Evolutionary conservation across 2,888 invertebrate genomes (phyloP), one percentile per base, ranked within the genome.

Genomic region (Zootermopsis nevadensis): DNA sequence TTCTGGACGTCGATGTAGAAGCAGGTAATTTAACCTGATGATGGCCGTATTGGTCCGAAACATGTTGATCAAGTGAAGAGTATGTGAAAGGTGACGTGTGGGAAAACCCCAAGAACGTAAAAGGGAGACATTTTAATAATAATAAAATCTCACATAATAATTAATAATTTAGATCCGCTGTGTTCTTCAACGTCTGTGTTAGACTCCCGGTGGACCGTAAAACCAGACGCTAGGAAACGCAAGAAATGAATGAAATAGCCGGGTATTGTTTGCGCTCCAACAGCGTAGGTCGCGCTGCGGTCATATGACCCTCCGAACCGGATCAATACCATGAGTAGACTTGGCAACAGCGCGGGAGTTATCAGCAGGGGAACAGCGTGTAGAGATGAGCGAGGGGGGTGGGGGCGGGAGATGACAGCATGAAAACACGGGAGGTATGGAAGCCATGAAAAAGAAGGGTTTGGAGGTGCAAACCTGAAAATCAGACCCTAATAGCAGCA

Each of bases 291-390:
- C n/a, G 60, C 6, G 48, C 60, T 60, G 60, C n/a, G 60, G 60
- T 60, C 60, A 60, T n/a, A 27, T 60, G 60, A 60, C 60, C 27
- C 60, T 60, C 60, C 60, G 60, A 60, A 10, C 10, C 60, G 60
- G 60, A 60, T 60, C 60, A 60, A 60, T 60, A 60, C 60, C 27
- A n/a, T n/a, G 60, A 15, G 60, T 24, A 60, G 60, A 60, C 60
- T n/a, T 60, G 60, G 60, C 60, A 60, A 60, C 60, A 60, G 60
- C 60, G 60, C 60, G 60, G 12, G 60, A 60, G 27, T 60, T n/a
- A 60, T 60, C 60, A 60, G 60, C 60, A n/a, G 53, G 60, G 60
- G 60, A 60, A 27, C 60, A 27, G 60, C 60, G 27, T n/a, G 60
- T 7, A 6, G 48, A 48, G 48, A 48, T 48, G 48, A 15, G 48